Evolutionary conservation across 2,797 vertebrate species (phyloP), one percentile per base, ranked within the genome.

Genomic region (Denticeps clupeoides): DNA sequence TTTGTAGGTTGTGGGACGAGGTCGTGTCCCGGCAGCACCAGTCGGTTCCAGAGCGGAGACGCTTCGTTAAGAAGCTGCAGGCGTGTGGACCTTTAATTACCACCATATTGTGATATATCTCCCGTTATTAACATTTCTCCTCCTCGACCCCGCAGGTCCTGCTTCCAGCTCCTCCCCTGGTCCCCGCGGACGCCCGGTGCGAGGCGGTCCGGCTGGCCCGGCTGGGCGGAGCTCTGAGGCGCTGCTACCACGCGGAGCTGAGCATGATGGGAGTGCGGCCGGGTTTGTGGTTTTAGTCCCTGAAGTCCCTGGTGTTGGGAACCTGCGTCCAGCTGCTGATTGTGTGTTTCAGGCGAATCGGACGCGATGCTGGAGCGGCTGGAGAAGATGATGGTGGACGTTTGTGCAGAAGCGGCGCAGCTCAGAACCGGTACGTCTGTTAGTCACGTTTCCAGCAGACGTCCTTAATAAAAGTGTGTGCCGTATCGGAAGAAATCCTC

Each of bases 1-100:
- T 66, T 27, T 57, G 38, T 47, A 87, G 84, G 59, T 58, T 85
- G 53, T 85, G 81, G 82, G 80, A 78, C 50, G 74, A 79, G 67
- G 67, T 73, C 1, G 38, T 63, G 28, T 43, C 47, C 11, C 35
- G 49, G 12, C 65, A 78, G 33, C 68, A 32, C 45, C 74, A 70
- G 45, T 35, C 72, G 28, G 71, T 53, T 41, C 52, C 71, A 41
- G 80, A 76, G 65, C 80, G 65, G 68, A 68, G 45, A 53, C 70
- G 22, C 47, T 86, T 83, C 53, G 57, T 62, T 23, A 74, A 80
- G 60, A 79, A 72, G 64, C 72, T 87, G 57, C 71, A 45, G 45
- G 53, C 58, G 6, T n/a, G n/a, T n/a, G n/a, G n/a, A n/a, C n/a
- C n/a, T n/a, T n/a, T n/a, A n/a, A n/a, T n/a, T n/a, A n/a, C n/a